Base-by-base conservation (phyloP, 2,113 vertebrate species). In the Saccopteryx leptura region DNA sequence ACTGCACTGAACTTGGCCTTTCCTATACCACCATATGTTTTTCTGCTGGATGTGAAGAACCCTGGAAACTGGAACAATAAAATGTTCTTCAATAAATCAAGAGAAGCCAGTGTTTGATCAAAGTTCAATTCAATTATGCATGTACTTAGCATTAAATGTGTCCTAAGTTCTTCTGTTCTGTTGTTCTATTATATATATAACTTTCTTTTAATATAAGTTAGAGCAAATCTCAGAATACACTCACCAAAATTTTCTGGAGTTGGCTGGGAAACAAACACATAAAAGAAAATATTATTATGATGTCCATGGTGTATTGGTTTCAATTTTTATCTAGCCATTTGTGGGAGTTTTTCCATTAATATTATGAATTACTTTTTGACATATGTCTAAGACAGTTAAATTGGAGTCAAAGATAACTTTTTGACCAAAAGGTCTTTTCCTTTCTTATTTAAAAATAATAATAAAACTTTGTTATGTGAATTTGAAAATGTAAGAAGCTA, bases 181-280 rank as follows among this genome's bases (percentile, higher is more conserved):
- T 33, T 39, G 14, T 50, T 81, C 52, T 76, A 15, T 23, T 66
- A 72, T 31, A 33, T 31, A 56, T 7, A 61, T 12, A 39, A 81
- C 12, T 61, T 52, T 66, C 54, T 81, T 72, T 79, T 46, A 50
- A 15, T 63, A 6, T 63, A 28, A 31, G 31, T 81, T 86, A 97
- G 94, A 97, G 93, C 65, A 97, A 96, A 97, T 97, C 63, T 96
- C 84, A 91, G 97, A 97, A 94, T 46, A 96, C 94, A 98, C 99
- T 99, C 98, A 99, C 99, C 98, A 96, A 96, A 97, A 93, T 94
- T 96, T 95, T 98, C 98, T 81, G 75, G 90, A 98, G 96, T 58
- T 97, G 98, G 96, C 99, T 99, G 94, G 72, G 85, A 90, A 98
- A 93, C 60, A 96, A 97, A 80, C 90, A 98, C 75, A 92, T 97